Base-by-base conservation (phyloP, 2,888 invertebrate species). In the Stramonita haemastoma region DNA sequence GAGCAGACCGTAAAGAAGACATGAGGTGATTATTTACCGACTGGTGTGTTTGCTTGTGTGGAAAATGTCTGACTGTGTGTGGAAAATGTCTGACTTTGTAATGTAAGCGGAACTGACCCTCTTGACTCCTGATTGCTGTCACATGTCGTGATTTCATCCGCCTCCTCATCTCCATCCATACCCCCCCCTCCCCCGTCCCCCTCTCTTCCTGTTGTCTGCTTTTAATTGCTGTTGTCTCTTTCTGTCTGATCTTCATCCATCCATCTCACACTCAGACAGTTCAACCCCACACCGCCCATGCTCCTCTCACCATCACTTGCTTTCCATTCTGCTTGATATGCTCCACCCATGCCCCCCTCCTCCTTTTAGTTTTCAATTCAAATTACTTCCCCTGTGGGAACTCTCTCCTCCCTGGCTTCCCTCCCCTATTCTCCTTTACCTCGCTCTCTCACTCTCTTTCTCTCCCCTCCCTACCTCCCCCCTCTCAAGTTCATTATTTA, bases 141-240 rank as follows among this genome's bases (percentile, higher is more conserved):
- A 32, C 73, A 22, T 26, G n/a, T n/a, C 73, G 2, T 11, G 11
- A 73, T 26, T 2, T 73, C 73, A 73, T 26, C 26, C 73, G 11
- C 73, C n/a, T 11, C 5, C 4, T 26, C 11, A 22, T 4, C 29
- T 15, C 60, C 17, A 57, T 17, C 57, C 57, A 8, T 17, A 57
- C 57, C 60, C 60, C 15, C 60, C 60, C 22, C 60, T 15, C 60
- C 15, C 19, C 60, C 22, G 1, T 22, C 60, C 60, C 60, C 60
- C 19, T 4, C 22, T 15, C 60, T 19, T n/a, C 34, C 26, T 17
- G n/a, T 32, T n/a, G 22, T 26, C 57, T 56, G 46, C 77, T 46
- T n/a, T 89, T 32, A 60, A 34, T 85, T 57, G 29, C 60, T 29
- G 56, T 84, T 81, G 60, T 88, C 70, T 86, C 34, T 77, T 66